These are phyloP conservation scores for Drosophila sp. DNA, from an alignment of 1,140 invertebrate genomes.

Conservation along the genomic window DNA sequence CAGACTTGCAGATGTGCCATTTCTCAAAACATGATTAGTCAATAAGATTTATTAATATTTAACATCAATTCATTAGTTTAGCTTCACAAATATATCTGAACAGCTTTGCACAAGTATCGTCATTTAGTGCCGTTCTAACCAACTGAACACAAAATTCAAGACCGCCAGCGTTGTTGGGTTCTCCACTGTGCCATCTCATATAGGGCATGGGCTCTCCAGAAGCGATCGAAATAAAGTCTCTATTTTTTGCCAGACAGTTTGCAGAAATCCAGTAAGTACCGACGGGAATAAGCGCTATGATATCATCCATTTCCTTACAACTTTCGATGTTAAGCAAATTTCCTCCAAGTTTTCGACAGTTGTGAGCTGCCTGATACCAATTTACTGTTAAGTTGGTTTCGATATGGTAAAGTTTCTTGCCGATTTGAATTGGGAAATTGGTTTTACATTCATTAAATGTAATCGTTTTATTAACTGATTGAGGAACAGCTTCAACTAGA, in stretches of 20 bases:
- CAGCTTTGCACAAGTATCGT: not conserved
- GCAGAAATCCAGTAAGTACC: slow-evolving; percentile 24
- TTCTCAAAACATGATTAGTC: too few relatives aligned
- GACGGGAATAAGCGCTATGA: not conserved
- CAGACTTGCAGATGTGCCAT: too few relatives aligned
- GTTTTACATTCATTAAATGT: not conserved
- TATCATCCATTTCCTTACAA: slow-evolving; percentile 10
- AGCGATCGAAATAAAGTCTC: slow-evolving; percentile 11
- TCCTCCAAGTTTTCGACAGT: slow-evolving; percentile 25
- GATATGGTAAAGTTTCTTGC: slow-evolving; percentile 25
- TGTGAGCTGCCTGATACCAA: slow-evolving; percentile 22
- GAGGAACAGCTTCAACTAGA: not conserved
- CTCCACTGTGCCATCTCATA: not conserved
- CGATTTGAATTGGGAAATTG: slow-evolving; percentile 32
- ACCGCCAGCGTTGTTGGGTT: slow-evolving; percentile 3
- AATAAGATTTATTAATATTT: too few relatives aligned
- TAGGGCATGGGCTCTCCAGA: slow-evolving; percentile 23
- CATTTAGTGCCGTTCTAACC: not conserved
- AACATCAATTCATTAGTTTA: slow-evolving; percentile 1
- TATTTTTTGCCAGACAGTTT: not conserved
- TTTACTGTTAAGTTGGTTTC: not conserved
- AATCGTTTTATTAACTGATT: not conserved
- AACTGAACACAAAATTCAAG: slow-evolving; percentile 11
- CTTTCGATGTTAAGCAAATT: slow-evolving; percentile 32
- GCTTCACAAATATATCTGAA: slow-evolving; percentile 10